phyloP scores from a whole-genome alignment of 2,113 vertebrate species.

The Pseudopodoces humilis region DNA sequence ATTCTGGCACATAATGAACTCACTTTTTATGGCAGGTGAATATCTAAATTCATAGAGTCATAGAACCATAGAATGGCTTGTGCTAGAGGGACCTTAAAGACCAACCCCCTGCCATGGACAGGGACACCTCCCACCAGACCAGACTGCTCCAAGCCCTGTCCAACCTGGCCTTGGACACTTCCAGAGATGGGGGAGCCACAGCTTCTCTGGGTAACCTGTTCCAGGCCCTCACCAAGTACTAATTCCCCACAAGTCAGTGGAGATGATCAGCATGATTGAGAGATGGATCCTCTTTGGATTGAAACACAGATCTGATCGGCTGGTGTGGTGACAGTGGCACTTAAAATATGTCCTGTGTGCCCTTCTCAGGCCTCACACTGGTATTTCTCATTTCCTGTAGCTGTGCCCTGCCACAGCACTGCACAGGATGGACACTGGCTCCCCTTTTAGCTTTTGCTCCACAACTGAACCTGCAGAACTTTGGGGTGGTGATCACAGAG shows the following conservation, averaged over 20 bases:
- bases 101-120: background rate
- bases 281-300: background rate
- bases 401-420: background rate
- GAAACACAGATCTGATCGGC: background rate
- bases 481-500: rapidly evolving
- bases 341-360: background rate
- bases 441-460: background rate
- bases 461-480: background rate
- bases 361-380: background rate
- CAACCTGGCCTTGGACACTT: background rate
- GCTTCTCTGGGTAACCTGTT: background rate
- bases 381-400: background rate
- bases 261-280: background rate
- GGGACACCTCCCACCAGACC: background rate
- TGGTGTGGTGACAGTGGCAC: background rate
- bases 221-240: background rate
- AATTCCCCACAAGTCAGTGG: background rate
- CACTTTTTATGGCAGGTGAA: background rate
- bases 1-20: background rate
- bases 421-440: background rate
- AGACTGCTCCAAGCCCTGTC: background rate
- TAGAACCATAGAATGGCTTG: background rate
- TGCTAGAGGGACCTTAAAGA: background rate
- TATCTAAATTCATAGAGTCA: background rate
- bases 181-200: background rate